Base-by-base conservation (phyloP, 1,140 invertebrate species). In the Agrypnia vestita region DNA sequence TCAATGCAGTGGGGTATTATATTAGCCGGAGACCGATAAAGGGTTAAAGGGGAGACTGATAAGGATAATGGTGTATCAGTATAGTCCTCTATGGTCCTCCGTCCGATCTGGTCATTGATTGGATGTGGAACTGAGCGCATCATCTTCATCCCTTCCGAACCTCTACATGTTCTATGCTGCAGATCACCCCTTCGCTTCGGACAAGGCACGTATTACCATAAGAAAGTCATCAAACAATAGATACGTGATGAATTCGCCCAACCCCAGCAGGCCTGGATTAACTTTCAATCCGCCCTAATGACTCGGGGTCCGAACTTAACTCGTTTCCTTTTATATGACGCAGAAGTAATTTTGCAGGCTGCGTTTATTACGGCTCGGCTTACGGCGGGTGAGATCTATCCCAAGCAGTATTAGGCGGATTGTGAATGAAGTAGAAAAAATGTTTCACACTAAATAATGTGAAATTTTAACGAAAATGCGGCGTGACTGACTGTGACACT, bases 201-300 rank as follows among this genome's bases (percentile, higher is more conserved):
- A 72, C 78, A 79, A 80, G 81, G 72, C 71, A 77, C 74, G 46
- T 71, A 82, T 82, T 82, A 82, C 72, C 78, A 82, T 82, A 71
- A 79, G 81, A 82, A 82, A 82, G 81, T 82, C 81, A 80, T 82
- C 79, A 80, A 82, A 77, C 79, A 82, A 82, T 71, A 62, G 47
- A 77, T 78, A 81, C 76, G 80, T 77, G 81, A 59, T 76, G 78
- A 82, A 82, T 80, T 73, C 53, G 35, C 78, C 51, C 71, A 55
- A 78, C 56, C 80, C 74, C 56, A 11, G 64, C 43, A 17, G 53
- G 64, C n/a, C 61, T 64, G 81, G 81, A 83, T 83, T 83, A 83
- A 83, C 81, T 83, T 83, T 83, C 81, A 80, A 83, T 83, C 81
- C 81, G 49, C 69, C 78, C 81, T 83, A 83, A 83, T 80, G 81